These are phyloP conservation scores for Lagorchestes hirsutus DNA, from an alignment of 2,797 vertebrate genomes.

Conservation along the genomic window DNA sequence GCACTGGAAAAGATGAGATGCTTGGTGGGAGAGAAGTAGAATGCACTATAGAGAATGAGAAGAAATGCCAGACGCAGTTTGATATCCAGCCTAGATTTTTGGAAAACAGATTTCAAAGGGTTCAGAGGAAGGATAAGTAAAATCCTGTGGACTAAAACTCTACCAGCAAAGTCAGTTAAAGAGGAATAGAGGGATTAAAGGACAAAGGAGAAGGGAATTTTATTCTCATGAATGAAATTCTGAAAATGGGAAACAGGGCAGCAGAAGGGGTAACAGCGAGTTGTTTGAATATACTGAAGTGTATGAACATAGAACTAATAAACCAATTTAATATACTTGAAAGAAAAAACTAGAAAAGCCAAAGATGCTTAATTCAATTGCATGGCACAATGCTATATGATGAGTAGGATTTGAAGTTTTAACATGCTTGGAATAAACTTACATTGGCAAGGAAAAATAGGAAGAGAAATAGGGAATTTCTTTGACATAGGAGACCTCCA, in stretches of 20 bases:
- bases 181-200: background rate
- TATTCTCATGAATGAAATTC: background rate
- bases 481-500: background rate
- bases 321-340: background rate
- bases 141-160: background rate
- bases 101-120: background rate
- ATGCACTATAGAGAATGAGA: background rate
- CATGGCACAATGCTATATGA: background rate
- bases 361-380: background rate
- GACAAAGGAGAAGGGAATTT: background rate
- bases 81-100: background rate
- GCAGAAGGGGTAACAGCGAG: background rate
- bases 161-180: background rate
- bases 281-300: background rate
- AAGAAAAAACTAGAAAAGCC: background rate
- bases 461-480: background rate
- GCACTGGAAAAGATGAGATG: background rate
- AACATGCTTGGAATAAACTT: background rate
- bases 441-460: background rate
- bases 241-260: background rate
- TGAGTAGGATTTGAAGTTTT: background rate
- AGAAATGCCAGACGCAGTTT: background rate
- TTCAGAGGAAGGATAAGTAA: background rate
- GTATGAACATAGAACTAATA: background rate
- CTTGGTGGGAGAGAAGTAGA: background rate